Conservation (phyloP, 2,797 vertebrate genomes). For the Coranthus polyacanthus region DNA sequence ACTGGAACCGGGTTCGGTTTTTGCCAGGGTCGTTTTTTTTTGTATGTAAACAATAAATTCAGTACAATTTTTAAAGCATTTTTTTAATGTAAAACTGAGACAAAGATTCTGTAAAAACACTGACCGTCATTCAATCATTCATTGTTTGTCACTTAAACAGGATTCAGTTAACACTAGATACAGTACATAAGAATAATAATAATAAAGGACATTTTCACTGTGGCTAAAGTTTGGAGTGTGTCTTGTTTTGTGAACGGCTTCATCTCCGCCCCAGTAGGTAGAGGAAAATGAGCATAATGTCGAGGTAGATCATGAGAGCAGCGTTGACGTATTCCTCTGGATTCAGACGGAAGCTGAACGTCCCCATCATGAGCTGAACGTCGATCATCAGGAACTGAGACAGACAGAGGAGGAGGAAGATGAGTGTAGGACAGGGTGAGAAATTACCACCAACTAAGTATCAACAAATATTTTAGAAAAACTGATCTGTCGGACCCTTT, state of each 20-base stretch:
- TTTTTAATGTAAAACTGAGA: slow-evolving; percentile 13
- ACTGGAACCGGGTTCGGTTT: accelerated
- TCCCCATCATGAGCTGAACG: slow-evolving; percentile 90
- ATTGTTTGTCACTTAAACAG: neutral
- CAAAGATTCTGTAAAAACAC: neutral
- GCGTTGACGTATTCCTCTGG: slow-evolving; percentile 92
- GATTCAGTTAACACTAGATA: slow-evolving; percentile 4
- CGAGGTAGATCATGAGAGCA: slow-evolving; percentile 91
- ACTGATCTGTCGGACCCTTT: too few relatives aligned
- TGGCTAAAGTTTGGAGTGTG: slow-evolving; percentile 12
- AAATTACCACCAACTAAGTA: neutral
- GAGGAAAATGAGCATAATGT: slow-evolving; percentile 91
- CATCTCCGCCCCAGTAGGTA: slow-evolving; percentile 85
- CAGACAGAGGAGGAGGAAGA: slow-evolving; percentile 2
- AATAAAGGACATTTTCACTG: slow-evolving; percentile 25
- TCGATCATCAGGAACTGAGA: slow-evolving; percentile 89
- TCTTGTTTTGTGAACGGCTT: slow-evolving; percentile 22
- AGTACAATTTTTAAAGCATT: neutral
- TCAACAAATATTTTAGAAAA: neutral
- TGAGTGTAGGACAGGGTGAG: slow-evolving; percentile 14
- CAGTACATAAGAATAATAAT: neutral
- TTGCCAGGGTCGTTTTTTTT: too few relatives aligned
- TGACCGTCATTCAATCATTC: slow-evolving; percentile 1
- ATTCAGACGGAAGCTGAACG: slow-evolving; percentile 83
- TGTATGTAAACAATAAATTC: too few relatives aligned